Evolutionary conservation across 2,113 vertebrate genomes (phyloP).

Genomic region (Cinclus mexicanus): DNA sequence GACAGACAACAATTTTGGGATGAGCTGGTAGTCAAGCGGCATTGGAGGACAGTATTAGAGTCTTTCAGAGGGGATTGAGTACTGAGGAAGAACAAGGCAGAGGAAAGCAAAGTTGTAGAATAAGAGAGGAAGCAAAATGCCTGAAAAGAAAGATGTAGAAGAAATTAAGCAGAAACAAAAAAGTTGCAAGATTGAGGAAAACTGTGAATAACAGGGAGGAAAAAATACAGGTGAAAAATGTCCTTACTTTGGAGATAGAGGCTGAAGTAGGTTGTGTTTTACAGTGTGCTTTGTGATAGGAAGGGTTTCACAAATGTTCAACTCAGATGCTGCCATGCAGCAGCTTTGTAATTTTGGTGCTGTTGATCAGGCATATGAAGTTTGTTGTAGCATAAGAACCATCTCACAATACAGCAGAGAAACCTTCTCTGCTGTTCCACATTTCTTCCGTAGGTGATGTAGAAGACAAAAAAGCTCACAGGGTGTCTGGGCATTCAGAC

Average conservation of each 20-base stretch:
- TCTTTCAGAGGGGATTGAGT: not conserved
- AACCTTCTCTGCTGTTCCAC: not conserved
- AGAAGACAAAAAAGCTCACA: not conserved
- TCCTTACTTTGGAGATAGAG: not conserved
- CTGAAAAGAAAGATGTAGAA: not conserved
- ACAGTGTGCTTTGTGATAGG: not conserved
- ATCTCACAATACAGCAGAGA: not conserved
- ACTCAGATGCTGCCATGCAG: not conserved
- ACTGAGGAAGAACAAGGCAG: not conserved
- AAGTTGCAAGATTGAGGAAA: not conserved
- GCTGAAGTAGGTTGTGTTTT: not conserved
- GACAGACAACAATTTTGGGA: not conserved
- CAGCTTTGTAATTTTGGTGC: not conserved
- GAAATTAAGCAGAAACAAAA: not conserved
- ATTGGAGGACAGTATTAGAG: not conserved
- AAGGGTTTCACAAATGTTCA: not conserved
- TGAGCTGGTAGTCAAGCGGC: not conserved
- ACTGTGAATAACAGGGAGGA: rapidly evolving
- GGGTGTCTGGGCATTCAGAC: not conserved
- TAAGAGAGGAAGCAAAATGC: not conserved
- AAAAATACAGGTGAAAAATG: not conserved
- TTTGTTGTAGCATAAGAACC: not conserved
- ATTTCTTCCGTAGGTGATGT: rapidly evolving
- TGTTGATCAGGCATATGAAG: not conserved
- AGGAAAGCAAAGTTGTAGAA: not conserved